These are phyloP conservation scores for Nomada ferruginata DNA, from an alignment of 2,888 invertebrate species.

Conservation along the genomic window DNA sequence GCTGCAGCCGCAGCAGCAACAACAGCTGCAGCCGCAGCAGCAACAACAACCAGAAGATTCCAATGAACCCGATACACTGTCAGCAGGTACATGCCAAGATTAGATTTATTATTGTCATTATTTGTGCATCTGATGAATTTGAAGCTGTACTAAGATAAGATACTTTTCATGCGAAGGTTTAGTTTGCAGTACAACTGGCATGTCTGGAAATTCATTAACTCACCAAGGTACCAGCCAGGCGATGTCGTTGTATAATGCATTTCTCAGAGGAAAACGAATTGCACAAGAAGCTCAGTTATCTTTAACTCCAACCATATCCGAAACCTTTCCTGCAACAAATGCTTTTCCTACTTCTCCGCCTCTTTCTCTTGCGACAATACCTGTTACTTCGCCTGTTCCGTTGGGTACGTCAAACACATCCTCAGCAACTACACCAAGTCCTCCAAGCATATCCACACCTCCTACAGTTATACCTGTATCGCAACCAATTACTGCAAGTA, in stretches of 20 bases:
- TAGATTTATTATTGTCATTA: neutral
- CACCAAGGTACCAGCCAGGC: conserved; percentile 83
- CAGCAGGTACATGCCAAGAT: conserved; percentile 84
- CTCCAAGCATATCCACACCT: conserved; percentile 72
- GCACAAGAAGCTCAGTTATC: conserved; percentile 65
- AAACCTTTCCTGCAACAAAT: conserved; percentile 73
- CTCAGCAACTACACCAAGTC: conserved; percentile 70
- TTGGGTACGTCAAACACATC: conserved; percentile 68
- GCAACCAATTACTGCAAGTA: conserved; percentile 85
- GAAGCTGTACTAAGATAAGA: conserved; percentile 62
- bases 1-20: no score
- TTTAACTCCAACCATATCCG: conserved; percentile 70
- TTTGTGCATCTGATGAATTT: neutral
- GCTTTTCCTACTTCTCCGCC: conserved; percentile 72
- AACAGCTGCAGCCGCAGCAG: no score
- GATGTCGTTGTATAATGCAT: conserved; percentile 84
- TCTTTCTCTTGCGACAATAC: conserved; percentile 67
- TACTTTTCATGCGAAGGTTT: conserved; percentile 76
- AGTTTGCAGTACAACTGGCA: conserved; percentile 81
- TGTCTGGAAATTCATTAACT: conserved; percentile 82
- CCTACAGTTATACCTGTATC: conserved; percentile 76
- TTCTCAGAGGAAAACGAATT: conserved; percentile 79
- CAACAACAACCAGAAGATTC: conserved; percentile 59
- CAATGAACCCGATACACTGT: conserved; percentile 76
- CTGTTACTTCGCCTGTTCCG: conserved; percentile 66